These are phyloP conservation scores for Enteromius paludinosus DNA, from an alignment of 2,797 vertebrate genomes.

Conservation along the genomic window DNA sequence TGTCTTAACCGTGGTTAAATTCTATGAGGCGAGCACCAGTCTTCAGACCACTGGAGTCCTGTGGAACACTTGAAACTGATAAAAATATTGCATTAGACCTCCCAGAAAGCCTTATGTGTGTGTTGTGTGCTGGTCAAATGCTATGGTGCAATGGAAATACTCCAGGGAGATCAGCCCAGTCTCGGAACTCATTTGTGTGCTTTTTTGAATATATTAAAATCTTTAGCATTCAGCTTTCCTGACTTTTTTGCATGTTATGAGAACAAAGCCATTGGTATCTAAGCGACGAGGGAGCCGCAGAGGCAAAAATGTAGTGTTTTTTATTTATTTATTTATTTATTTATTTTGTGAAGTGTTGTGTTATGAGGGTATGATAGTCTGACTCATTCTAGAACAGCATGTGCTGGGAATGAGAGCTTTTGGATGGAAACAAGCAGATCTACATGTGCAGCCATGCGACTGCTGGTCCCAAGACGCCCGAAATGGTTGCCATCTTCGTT, in stretches of 20 bases:
- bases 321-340: neutral
- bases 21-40: slow-evolving; percentile 16
- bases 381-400: slow-evolving; percentile 26
- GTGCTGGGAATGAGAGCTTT: slow-evolving; percentile 30
- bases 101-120: neutral
- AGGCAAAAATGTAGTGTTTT: neutral
- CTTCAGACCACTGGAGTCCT: slow-evolving; percentile 34
- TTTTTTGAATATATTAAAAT: slow-evolving; percentile 76
- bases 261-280: slow-evolving; percentile 44
- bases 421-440: slow-evolving; percentile 28
- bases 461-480: neutral
- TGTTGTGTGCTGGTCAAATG: slow-evolving; percentile 38
- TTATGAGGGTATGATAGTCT: slow-evolving; percentile 27
- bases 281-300: slow-evolving; percentile 25
- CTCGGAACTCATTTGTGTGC: slow-evolving; percentile 67
- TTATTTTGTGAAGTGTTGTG: slow-evolving; percentile 21
- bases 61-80: slow-evolving; percentile 31
- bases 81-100: slow-evolving; percentile 39
- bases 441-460: slow-evolving; percentile 9
- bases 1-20: slow-evolving; percentile 24
- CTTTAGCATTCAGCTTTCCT: slow-evolving; percentile 54
- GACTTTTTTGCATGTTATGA: slow-evolving; percentile 66
- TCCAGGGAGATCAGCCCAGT: slow-evolving; percentile 30
- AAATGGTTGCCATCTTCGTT: slow-evolving; percentile 6
- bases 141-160: slow-evolving; percentile 49